Conservation (phyloP, 2,797 vertebrate species). For the Micromesistius poutassou region DNA sequence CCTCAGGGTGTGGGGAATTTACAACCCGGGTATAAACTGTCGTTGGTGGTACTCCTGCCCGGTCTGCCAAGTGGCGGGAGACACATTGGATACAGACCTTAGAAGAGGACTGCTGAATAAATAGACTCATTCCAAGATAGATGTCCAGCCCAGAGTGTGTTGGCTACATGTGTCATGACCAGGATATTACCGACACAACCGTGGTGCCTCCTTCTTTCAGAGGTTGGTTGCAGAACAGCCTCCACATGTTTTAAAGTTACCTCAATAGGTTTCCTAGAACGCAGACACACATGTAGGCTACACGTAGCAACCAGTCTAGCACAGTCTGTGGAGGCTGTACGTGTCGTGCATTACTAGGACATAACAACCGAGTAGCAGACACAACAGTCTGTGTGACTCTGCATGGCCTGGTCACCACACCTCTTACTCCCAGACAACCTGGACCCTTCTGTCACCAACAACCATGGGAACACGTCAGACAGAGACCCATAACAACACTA, state of each 20-base stretch:
- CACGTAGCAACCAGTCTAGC: background rate
- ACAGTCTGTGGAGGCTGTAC: background rate
- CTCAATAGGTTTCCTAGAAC: too few relatives aligned
- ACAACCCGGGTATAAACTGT: conserved; percentile 34
- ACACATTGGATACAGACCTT: background rate
- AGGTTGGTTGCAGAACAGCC: too few relatives aligned
- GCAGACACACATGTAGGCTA: too few relatives aligned
- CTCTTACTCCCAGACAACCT: background rate
- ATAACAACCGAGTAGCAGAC: background rate
- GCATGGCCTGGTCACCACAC: background rate
- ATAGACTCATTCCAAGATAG: background rate
- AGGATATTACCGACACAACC: background rate
- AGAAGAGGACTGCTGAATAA: background rate
- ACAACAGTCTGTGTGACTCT: background rate
- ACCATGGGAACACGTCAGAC: conserved; percentile 7
- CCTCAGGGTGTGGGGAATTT: conserved; percentile 44
- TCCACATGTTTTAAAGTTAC: too few relatives aligned
- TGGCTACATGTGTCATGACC: background rate
- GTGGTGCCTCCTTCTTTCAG: background rate
- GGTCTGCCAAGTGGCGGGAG: background rate
- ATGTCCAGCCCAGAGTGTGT: background rate
- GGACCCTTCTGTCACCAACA: background rate
- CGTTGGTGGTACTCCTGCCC: conserved; percentile 15
- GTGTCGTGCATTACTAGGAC: background rate
- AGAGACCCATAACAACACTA: background rate